Evolutionary conservation across 1,140 invertebrate species (phyloP).

Genomic region (Bombyx mori): DNA sequence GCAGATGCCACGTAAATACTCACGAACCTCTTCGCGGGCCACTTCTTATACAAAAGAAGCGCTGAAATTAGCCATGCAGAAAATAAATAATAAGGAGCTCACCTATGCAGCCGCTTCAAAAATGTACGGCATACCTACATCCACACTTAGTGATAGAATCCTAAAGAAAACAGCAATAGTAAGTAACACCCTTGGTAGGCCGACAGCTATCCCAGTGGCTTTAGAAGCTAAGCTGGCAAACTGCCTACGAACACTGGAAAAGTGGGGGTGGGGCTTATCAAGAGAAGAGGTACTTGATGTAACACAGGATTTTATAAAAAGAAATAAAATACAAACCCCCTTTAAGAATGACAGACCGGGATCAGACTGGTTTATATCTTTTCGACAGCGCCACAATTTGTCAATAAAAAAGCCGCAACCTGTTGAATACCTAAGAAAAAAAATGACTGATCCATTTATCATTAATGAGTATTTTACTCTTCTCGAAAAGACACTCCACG

Average conservation of each 20-base stretch:
- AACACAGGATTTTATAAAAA: constrained; percentile 27
- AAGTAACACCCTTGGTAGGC: constrained; percentile 16
- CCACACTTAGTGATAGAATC: constrained; percentile 9
- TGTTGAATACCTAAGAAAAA: constrained; percentile 41
- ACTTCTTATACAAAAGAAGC: constrained; percentile 14
- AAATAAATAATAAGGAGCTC: background rate
- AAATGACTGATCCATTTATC: constrained; percentile 26
- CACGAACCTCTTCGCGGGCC: constrained; percentile 7
- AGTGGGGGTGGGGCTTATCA: constrained; percentile 40
- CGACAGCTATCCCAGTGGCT: constrained; percentile 21
- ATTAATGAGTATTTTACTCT: constrained; percentile 27
- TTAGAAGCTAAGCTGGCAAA: constrained; percentile 27
- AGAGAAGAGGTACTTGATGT: constrained; percentile 33
- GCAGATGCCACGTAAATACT: background rate
- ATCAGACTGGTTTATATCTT: constrained; percentile 42
- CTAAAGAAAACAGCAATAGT: background rate
- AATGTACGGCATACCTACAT: constrained; percentile 9
- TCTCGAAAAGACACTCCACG: constrained; percentile 19
- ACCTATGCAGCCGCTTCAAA: constrained; percentile 5
- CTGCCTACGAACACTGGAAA: constrained; percentile 28
- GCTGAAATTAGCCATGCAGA: background rate
- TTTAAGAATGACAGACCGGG: constrained; percentile 44
- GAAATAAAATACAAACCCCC: constrained; percentile 33
- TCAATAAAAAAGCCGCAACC: constrained; percentile 46
- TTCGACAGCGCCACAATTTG: constrained; percentile 35